Base-by-base conservation (phyloP, 2,797 vertebrate species). In the Alectoris magna region DNA sequence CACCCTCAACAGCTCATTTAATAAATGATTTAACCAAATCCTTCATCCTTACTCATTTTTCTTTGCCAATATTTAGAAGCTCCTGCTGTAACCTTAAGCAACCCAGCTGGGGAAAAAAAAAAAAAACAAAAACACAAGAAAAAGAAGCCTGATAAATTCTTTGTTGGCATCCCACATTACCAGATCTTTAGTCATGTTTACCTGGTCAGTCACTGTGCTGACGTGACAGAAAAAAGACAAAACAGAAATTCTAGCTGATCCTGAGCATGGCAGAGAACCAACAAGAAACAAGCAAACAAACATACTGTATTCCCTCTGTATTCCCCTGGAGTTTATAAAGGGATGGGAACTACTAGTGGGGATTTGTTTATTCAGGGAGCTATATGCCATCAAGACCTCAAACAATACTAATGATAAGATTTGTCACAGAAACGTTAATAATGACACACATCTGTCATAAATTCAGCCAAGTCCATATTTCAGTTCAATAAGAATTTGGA, bases 201-300 rank as follows among this genome's bases (percentile, higher is more conserved):
- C 69, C 70, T 69, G 41, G 43, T 66, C 72, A 43, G 84, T 26
- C 84, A 62, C 84, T 78, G 44, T 31, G 67, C 73, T 81, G 55
- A 87, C 72, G 70, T 78, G 84, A 93, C 67, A 95, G 88, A 48
- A 77, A 84, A 73, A 94, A 71, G 46, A 93, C 87, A 96, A 96
- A 94, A 62, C 55, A 81, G 49, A 84, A 95, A 73, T 72, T 88
- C 87, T 55, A 67, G 63, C 1, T 75, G 76, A 93, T 80, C 59
- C 8, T 79, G 63, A 90, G 68, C 8, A 16, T 64, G 88, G 69
- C 81, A 96, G 69, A 14, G 77, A 73, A 72, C 60, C 81, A 94
- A 87, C 39, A 55, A 56, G 48, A 63, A 46, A 18, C 38, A 73
- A 74, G 63, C 15, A 83, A 72, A 53, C 27, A 87, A 88, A 75